Conservation (phyloP, 2,113 vertebrate genomes). For the Isurus oxyrinchus region DNA sequence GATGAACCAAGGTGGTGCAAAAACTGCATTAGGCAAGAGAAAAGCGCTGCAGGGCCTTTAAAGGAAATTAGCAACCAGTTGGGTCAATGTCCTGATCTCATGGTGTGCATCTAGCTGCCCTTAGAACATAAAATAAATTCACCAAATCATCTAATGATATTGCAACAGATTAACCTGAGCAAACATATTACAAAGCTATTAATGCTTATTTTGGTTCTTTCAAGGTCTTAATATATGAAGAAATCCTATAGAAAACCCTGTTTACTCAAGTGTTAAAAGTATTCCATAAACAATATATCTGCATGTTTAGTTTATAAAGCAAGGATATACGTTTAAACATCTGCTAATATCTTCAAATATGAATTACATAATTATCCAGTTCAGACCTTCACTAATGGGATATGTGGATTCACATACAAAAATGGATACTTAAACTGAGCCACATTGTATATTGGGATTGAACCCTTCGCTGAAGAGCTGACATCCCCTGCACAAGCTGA, state of each 20-base stretch:
- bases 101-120: neutral
- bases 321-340: neutral
- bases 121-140: neutral
- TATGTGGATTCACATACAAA: neutral
- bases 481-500: neutral
- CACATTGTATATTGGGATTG: neutral
- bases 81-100: neutral
- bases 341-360: neutral
- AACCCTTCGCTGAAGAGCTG: neutral
- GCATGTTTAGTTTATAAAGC: neutral
- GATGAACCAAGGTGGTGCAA: neutral
- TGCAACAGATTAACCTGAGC: neutral
- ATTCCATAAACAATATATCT: neutral
- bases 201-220: neutral
- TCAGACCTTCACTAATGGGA: neutral
- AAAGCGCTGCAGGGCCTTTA: neutral
- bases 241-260: neutral
- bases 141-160: neutral
- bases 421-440: neutral
- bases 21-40: neutral
- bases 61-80: neutral
- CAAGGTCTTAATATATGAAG: neutral
- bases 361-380: neutral
- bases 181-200: neutral
- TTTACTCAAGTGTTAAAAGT: neutral